Base-by-base conservation (phyloP, 2,888 invertebrate genomes). In the Drosophila lutescens region DNA sequence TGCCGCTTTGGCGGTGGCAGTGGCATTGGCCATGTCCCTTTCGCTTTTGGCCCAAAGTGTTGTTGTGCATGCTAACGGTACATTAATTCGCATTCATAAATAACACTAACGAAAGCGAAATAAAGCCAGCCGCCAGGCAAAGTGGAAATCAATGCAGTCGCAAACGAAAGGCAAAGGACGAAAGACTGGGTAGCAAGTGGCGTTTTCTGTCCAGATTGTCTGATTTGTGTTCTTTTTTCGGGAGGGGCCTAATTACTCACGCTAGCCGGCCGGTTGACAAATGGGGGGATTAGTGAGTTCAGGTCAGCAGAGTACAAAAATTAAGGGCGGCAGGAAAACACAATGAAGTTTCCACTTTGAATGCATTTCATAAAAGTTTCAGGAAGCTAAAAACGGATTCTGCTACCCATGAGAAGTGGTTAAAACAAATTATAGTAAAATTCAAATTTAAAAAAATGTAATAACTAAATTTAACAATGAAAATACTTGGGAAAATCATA, bases 31-130 rank as follows among this genome's bases (percentile, higher is more conserved):
- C 68, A 43, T 47, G 54, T 68, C 66, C 69, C 50, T 49, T 36
- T 36, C 12, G 46, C 34, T 20, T 46, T 20, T 34, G 49, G 55
- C 26, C 38, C 61, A 69, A 74, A 80, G 65, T 65, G 75, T 56
- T 60, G 54, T 72, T 72, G 85, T 75, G 88, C 85, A 86, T 89
- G 85, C 83, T 73, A 87, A 77, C 73, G 75, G 76, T 78, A 81
- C 85, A 89, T 86, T 86, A 86, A 89, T 85, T 76, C 74, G 67
- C 74, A 76, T 75, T 79, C 85, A 89, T 85, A 89, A 89, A 86
- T 85, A 78, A 86, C 84, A 30, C 66, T 58, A 74, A 80, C 65
- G 44, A 41, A 10, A 55, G 23, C 23, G 57, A 58, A 72, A 49
- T n/a, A 49, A 50, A 70, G 46, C 44, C 43, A 12, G 32, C 34